Percentiles rank a stretch among this genome's conserved stretches.
phyloP scores from a whole-genome alignment of 2,113 vertebrate species.

The Hylia prasina region DNA sequence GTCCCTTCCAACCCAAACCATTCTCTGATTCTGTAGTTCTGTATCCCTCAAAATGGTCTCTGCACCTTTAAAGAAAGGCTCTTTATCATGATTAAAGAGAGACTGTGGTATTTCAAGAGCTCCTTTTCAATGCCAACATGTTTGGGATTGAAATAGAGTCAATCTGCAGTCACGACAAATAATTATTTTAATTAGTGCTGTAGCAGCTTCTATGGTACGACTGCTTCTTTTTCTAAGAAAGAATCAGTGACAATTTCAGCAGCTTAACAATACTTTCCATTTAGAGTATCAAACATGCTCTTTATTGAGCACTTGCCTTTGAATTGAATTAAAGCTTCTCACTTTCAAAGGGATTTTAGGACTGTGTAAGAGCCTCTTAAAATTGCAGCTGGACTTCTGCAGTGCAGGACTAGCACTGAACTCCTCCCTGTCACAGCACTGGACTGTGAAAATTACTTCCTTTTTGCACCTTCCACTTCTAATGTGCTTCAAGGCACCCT shows the following conservation, averaged over 20 bases:
- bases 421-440: background rate
- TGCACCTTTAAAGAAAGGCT: background rate
- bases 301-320: constrained; percentile 1
- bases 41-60: background rate
- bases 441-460: background rate
- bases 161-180: constrained; percentile 21
- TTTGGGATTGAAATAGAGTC: constrained; percentile 53
- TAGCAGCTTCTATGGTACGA: background rate
- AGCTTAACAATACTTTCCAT: constrained; percentile 39
- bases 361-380: background rate
- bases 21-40: background rate
- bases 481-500: background rate
- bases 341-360: background rate
- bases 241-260: constrained; percentile 9
- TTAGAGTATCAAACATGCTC: background rate
- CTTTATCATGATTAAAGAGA: constrained; percentile 41
- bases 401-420: background rate
- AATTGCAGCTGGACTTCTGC: background rate
- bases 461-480: background rate
- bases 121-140: constrained; percentile 29
- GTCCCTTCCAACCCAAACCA: background rate
- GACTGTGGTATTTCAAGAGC: constrained; percentile 39
- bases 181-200: constrained; percentile 59
- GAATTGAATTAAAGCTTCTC: background rate
- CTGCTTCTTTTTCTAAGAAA: constrained; percentile 2